Conservation (phyloP, 1,140 invertebrate species). For the Apocrypta bakeri region DNA sequence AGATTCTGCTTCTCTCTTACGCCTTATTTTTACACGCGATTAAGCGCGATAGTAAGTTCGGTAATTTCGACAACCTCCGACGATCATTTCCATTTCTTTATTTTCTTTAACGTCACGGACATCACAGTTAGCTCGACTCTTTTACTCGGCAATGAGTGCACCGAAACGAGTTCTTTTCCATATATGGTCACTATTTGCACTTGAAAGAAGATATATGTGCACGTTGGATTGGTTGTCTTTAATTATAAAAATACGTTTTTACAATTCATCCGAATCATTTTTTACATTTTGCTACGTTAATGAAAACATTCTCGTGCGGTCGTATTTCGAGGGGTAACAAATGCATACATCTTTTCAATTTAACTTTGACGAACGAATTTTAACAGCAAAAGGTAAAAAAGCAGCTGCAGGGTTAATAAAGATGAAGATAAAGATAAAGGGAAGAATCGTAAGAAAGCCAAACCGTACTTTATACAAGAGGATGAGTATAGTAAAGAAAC, state of each 20-base stretch:
- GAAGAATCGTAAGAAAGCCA: neutral
- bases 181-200: too few relatives aligned
- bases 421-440: constrained; percentile 23
- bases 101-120: too few relatives aligned
- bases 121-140: neutral
- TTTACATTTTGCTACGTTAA: too few relatives aligned
- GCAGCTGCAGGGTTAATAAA: neutral
- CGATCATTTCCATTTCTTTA: neutral
- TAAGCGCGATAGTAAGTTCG: neutral
- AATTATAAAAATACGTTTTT: too few relatives aligned
- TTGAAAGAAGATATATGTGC: too few relatives aligned
- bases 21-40: neutral
- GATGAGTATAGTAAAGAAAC: neutral
- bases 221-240: too few relatives aligned
- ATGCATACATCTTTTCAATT: too few relatives aligned
- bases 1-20: neutral
- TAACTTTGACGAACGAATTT: neutral
- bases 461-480: neutral
- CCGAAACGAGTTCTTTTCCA: too few relatives aligned
- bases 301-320: too few relatives aligned
- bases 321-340: too few relatives aligned
- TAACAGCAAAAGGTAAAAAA: neutral
- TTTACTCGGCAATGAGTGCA: too few relatives aligned
- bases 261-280: too few relatives aligned
- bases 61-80: neutral